Percentiles rank a stretch among this genome's conserved stretches.
Conservation (phyloP, 2,888 invertebrate species). For the Rhingia rostrata region DNA sequence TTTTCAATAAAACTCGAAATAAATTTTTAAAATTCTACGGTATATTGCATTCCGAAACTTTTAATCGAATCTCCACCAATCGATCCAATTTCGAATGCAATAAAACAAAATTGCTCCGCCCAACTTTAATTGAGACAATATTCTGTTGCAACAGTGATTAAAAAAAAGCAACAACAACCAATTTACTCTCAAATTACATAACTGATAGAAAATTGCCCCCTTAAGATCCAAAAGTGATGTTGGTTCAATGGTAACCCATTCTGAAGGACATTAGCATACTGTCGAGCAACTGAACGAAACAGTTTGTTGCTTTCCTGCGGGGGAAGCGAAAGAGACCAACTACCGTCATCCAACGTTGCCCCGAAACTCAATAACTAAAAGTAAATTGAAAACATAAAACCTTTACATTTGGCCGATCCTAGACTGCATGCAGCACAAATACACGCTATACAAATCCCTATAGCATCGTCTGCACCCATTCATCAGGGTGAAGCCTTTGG, state of each 20-base stretch:
- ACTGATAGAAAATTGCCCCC: slow-evolving; percentile 31
- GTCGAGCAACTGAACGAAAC: slow-evolving; percentile 48
- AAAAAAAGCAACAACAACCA: slow-evolving; percentile 39
- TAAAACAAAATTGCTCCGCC: background rate
- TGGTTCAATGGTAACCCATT: slow-evolving; percentile 18
- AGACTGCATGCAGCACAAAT: background rate
- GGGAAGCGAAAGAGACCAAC: background rate
- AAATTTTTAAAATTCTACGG: background rate
- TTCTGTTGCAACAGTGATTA: slow-evolving; percentile 40
- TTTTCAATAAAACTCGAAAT: too few species aligned
- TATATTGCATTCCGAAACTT: slow-evolving; percentile 62
- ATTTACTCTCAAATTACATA: slow-evolving; percentile 43
- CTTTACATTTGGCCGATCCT: slow-evolving; percentile 42
- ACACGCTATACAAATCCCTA: slow-evolving; percentile 1
- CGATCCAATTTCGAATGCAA: slow-evolving; percentile 18
- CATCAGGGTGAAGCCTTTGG: slow-evolving; percentile 57
- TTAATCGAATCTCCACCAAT: slow-evolving; percentile 56
- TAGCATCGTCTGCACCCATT: slow-evolving; percentile 47
- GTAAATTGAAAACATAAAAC: slow-evolving; percentile 71
- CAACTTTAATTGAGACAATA: slow-evolving; percentile 61
- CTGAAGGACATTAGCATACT: slow-evolving; percentile 56
- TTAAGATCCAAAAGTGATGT: background rate
- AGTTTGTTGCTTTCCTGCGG: slow-evolving; percentile 8
- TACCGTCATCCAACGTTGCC: background rate
- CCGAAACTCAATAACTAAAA: slow-evolving; percentile 65